A percentile compares a stretch with the other conserved stretches of the same genome.
Conservation (phyloP, 2,888 invertebrate genomes). For the Pantelozetes paolii region DNA sequence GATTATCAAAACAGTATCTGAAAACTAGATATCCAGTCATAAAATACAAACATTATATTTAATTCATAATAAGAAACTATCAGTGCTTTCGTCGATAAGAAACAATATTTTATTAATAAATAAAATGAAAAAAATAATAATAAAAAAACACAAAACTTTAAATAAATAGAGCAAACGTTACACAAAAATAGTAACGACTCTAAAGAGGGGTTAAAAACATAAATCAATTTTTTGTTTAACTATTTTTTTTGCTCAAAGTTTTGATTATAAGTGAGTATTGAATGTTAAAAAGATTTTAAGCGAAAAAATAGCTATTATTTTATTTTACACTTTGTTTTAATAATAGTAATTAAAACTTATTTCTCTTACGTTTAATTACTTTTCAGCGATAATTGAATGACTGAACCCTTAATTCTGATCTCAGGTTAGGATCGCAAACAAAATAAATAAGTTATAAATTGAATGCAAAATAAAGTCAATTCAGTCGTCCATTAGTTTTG, state of each 20-base stretch:
- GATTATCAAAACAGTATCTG: neutral
- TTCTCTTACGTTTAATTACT: neutral
- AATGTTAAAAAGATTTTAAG: too few species aligned
- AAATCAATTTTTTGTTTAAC: neutral
- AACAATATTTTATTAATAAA: neutral
- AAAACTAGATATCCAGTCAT: neutral
- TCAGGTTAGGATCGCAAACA: neutral
- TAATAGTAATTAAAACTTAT: conserved; percentile 1
- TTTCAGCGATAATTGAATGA: conserved; percentile 3
- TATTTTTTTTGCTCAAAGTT: neutral
- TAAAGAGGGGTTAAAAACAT: neutral
- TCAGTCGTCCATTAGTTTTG: too few species aligned
- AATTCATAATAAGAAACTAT: too few species aligned
- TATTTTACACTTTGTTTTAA: neutral
- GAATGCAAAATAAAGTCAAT: too few species aligned
- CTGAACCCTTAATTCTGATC: neutral
- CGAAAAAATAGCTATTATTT: neutral
- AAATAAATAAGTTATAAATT: too few species aligned
- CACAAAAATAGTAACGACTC: neutral
- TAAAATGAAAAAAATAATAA: neutral
- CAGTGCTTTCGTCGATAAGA: neutral
- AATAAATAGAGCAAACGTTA: neutral
- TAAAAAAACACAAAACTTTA: too few species aligned
- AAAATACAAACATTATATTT: neutral
- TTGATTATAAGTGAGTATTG: too few species aligned